These are phyloP conservation scores for Peromyscus maniculatus DNA, from an alignment of 2,113 vertebrate species.

Conservation along the genomic window DNA sequence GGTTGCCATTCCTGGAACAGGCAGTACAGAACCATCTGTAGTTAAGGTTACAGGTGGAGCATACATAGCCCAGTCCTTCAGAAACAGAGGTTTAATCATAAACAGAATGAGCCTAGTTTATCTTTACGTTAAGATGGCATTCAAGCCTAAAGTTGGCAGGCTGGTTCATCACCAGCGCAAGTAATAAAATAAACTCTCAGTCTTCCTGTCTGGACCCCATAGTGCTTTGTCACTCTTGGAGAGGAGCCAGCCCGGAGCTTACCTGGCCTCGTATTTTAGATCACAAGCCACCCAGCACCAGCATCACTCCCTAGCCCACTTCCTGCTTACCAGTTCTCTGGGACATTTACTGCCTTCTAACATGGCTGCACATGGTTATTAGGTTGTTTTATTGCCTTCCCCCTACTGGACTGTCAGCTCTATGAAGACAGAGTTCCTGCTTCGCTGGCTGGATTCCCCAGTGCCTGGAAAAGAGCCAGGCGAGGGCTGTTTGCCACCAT, in stretches of 20 bases:
- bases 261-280: background rate
- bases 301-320: background rate
- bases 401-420: background rate
- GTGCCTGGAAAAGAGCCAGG: background rate
- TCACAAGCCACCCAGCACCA: background rate
- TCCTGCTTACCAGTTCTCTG: background rate
- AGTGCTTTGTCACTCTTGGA: background rate
- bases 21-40: background rate
- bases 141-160: background rate
- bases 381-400: background rate
- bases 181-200: background rate
- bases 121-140: background rate
- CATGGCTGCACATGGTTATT: background rate
- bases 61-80: background rate
- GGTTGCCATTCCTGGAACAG: background rate
- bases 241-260: background rate
- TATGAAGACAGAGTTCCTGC: background rate
- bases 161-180: background rate
- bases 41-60: too few relatives aligned
- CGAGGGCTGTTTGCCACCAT: background rate
- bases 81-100: background rate
- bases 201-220: background rate
- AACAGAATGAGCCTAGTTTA: background rate
- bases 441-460: background rate
- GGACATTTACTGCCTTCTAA: background rate